Evolutionary conservation across 1,140 invertebrate genomes (phyloP), one percentile per base, ranked within the genome.

Genomic region (Trachelipus rathkii): DNA sequence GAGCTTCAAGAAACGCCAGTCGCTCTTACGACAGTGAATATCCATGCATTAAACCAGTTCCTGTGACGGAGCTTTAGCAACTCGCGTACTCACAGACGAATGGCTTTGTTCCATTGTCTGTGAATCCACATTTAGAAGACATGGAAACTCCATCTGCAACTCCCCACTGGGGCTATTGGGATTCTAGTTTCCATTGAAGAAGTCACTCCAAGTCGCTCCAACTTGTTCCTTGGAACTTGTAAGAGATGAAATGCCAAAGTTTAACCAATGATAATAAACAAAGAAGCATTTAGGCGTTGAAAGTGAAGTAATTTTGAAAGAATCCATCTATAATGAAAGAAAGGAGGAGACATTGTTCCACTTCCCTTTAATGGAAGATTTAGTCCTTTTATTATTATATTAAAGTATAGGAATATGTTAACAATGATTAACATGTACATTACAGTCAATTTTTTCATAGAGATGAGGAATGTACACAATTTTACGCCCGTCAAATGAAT

Each of bases 41-140:
- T 71, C 70, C 72, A 75, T 73, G 78, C 79, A 15, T 74, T 23
- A 81, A 81, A 72, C 79, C 79, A 13, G 79, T 81, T 71, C 79
- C 79, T 23, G 79, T 81, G 24, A 81, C 79, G 21, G 79, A 81
- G 73, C 79, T 81, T 69, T 81, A 81, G 79, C 79, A 81, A 72
- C 76, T 72, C 68, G 79, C 79, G 68, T 74, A 44, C 73, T 75
- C 73, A 24, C 73, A 60, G 53, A 75, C 60, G 13, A 75, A 67
- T 33, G 73, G 73, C 11, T 60, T 60, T 19, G 50, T 60, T 60
- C 50, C 50, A 19, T 60, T 60, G 50, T 60, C 50, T 60, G 50
- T 60, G 50, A 60, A 13, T 60, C 50, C 50, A 15, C 50, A 60
- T 19, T 15, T 60, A 19, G 50, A 60, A 60, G 33, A 33, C 33